Conservation (phyloP, 2,113 vertebrate species). For the cat (Felis catus) region F.catus_Fca126_mat1.0 CM031412.1:66200001-66200500, state of each 20-base stretch:
- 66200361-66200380: too few relatives aligned
- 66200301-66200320: too few relatives aligned
- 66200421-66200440: neutral
- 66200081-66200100: neutral
- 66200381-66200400: too few relatives aligned
- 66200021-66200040: neutral
- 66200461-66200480: neutral
- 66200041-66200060: neutral
- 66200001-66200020: neutral
- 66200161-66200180: neutral
- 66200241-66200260: too few relatives aligned
- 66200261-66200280: too few relatives aligned
- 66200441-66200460: neutral
- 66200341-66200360: too few relatives aligned
- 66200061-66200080: neutral
- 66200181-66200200: neutral
- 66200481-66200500: neutral
- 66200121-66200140: too few relatives aligned
- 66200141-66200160: neutral
- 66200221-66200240: neutral
- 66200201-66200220: neutral
- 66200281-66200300: too few relatives aligned
- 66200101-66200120: neutral
- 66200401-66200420: too few relatives aligned
- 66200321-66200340: too few relatives aligned